Conservation (phyloP, 2,888 invertebrate species). For the Cryptocephalus primarius region DNA sequence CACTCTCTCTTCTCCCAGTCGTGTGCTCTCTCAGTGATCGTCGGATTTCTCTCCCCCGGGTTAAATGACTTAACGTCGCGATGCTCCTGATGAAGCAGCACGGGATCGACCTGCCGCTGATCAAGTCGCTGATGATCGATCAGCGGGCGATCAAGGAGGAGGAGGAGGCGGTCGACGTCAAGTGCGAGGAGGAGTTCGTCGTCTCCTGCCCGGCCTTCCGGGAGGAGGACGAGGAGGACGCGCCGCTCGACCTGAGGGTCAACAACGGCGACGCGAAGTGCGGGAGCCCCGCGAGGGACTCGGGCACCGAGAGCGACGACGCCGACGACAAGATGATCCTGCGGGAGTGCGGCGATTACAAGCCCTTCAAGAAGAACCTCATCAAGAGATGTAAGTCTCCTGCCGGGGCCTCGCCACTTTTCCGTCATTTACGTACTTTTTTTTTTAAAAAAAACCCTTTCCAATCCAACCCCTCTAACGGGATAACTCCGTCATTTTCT, state of each 20-base stretch:
- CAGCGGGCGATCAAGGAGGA: constrained; percentile 23
- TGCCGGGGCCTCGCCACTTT: too few relatives aligned
- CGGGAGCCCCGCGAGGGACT: constrained; percentile 46
- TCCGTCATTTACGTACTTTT: too few relatives aligned
- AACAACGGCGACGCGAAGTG: constrained; percentile 14
- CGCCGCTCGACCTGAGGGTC: constrained; percentile 67
- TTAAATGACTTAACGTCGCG: background rate
- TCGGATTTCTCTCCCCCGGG: too few relatives aligned
- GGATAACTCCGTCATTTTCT: too few relatives aligned
- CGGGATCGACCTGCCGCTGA: constrained; percentile 21
- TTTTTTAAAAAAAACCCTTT: too few relatives aligned
- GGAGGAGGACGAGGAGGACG: constrained; percentile 33
- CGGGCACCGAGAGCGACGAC: constrained; percentile 73
- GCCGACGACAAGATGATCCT: constrained; percentile 45
- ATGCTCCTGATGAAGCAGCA: constrained; percentile 21
- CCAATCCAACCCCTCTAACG: too few relatives aligned
- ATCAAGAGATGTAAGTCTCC: constrained; percentile 85
- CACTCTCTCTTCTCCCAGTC: background rate
- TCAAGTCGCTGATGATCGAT: constrained; percentile 12
- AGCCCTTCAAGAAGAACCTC: constrained; percentile 82
- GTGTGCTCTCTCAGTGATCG: too few relatives aligned
- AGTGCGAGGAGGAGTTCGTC: constrained; percentile 16
- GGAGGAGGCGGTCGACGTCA: background rate
- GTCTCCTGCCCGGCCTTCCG: constrained; percentile 15
- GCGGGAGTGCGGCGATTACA: constrained; percentile 45